These are phyloP conservation scores for Alsophila aescularia DNA, from an alignment of 2,888 invertebrate species.

Conservation along the genomic window DNA sequence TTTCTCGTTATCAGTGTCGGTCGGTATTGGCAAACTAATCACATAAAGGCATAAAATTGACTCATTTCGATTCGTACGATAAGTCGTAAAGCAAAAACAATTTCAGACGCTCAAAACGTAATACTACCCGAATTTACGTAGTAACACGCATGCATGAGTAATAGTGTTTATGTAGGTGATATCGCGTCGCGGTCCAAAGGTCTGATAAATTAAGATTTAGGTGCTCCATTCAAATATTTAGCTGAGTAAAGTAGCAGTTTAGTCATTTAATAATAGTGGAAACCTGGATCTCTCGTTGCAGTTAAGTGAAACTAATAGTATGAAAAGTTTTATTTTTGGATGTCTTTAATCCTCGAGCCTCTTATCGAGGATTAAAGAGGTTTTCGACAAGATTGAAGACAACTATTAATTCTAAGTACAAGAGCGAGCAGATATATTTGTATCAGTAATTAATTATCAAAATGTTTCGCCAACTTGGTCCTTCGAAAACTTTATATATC, in stretches of 20 bases:
- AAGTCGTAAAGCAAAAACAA: constrained; percentile 32
- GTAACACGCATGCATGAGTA: constrained; percentile 21
- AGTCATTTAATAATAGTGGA: background rate
- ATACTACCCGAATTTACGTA: constrained; percentile 5
- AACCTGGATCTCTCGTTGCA: constrained; percentile 1
- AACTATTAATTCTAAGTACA: too few relatives aligned
- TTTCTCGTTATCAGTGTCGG: constrained; percentile 26
- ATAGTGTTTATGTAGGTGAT: constrained; percentile 40
- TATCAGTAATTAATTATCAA: background rate
- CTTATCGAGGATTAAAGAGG: constrained; percentile 2
- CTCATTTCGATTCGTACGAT: constrained; percentile 45
- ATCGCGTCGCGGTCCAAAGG: constrained; percentile 50
- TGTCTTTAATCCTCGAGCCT: constrained; percentile 9
- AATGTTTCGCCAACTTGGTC: background rate
- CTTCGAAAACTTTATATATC: background rate
- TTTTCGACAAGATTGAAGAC: background rate
- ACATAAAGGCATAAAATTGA: constrained; percentile 39
- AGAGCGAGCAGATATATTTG: too few relatives aligned
- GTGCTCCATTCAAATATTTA: constrained; percentile 7
- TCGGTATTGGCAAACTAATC: constrained; percentile 34
- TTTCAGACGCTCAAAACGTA: constrained; percentile 16
- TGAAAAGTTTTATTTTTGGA: constrained; percentile 13
- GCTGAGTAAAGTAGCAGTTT: background rate
- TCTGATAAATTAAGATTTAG: constrained; percentile 45
- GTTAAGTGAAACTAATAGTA: background rate